Evolutionary conservation across 2,113 vertebrate genomes (phyloP), one percentile per base, ranked within the genome.

Genomic region (Ceuthmochares aereus): DNA sequence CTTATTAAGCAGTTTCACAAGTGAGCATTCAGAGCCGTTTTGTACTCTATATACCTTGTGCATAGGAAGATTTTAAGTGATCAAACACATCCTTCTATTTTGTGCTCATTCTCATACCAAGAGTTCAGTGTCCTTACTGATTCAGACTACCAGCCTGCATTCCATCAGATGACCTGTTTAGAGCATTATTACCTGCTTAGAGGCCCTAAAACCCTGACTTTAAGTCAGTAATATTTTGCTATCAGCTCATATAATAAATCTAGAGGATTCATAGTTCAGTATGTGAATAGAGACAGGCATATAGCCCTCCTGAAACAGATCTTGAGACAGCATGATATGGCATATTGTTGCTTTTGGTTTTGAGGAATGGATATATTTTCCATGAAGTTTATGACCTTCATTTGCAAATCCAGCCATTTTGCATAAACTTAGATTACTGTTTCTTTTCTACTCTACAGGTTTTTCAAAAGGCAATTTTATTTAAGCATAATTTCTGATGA

Each of bases 151-250:
- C 25, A 70, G 20, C 3, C 40, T 40, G 40, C 26, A 49, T 76
- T 45, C 5, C 27, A 69, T 18, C 26, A 63, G 17, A 56, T 20
- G 0, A 0, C 8, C 34, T 76, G 30, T 59, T 45, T 6, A n/a
- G 34, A 62, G 49, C 4, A 19, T 6, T 62, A 6, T 40, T 36
- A 45, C 26, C 23, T 54, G 59, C 26, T n/a, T 26, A 29, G 87
- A 87, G 26, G 20, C 45, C 55, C 34, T n/a, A 27, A 87, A 45
- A 1, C 19, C 10, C 8, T 37, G 3, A n/a, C 42, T 82, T 68
- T 22, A 80, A 67, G 13, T 36, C 27, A 68, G 55, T 17, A 81
- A 84, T 49, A 12, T 60, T 91, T 78, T 84, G 32, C 34, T 32
- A 10, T 29, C 9, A 68, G 19, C 52, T 81, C 32, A 51, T 14